Conservation (phyloP, 2,888 invertebrate species). For the Polietes domitor region DNA sequence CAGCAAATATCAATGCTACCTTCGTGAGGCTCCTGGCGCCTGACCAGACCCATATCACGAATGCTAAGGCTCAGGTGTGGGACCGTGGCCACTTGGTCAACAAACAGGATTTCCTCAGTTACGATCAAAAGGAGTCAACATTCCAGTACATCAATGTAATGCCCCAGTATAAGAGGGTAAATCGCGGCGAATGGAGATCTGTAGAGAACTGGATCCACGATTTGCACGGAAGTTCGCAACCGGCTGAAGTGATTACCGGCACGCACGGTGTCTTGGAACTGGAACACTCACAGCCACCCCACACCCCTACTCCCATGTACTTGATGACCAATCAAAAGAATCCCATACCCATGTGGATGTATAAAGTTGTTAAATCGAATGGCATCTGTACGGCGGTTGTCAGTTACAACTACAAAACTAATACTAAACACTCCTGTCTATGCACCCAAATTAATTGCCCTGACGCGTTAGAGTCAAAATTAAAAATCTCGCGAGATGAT, state of each 20-base stretch:
- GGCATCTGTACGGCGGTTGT: constrained; percentile 40
- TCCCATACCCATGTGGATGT: constrained; percentile 57
- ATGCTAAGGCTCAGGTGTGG: constrained; percentile 65
- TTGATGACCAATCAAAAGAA: constrained; percentile 48
- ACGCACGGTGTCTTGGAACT: constrained; percentile 42
- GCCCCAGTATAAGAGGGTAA: constrained; percentile 82
- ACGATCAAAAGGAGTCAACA: constrained; percentile 80
- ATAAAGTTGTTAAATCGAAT: constrained; percentile 52
- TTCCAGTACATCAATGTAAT: constrained; percentile 82
- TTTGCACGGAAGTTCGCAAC: neutral
- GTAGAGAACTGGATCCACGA: constrained; percentile 77
- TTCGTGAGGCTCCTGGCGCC: constrained; percentile 50
- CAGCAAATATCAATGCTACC: constrained; percentile 61
- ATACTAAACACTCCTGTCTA: neutral
- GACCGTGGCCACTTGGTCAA: constrained; percentile 81
- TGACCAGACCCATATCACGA: constrained; percentile 23
- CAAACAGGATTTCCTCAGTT: constrained; percentile 81
- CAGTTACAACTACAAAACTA: constrained; percentile 48
- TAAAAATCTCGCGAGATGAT: no score
- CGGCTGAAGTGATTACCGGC: constrained; percentile 55
- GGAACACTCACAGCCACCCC: constrained; percentile 22
- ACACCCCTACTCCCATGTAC: constrained; percentile 25
- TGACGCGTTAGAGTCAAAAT: constrained; percentile 25
- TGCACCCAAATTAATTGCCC: constrained; percentile 47
- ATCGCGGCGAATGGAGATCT: constrained; percentile 82